phyloP scores from a whole-genome alignment of 2,888 invertebrate species.

The Drosophila acutilabella region DNA sequence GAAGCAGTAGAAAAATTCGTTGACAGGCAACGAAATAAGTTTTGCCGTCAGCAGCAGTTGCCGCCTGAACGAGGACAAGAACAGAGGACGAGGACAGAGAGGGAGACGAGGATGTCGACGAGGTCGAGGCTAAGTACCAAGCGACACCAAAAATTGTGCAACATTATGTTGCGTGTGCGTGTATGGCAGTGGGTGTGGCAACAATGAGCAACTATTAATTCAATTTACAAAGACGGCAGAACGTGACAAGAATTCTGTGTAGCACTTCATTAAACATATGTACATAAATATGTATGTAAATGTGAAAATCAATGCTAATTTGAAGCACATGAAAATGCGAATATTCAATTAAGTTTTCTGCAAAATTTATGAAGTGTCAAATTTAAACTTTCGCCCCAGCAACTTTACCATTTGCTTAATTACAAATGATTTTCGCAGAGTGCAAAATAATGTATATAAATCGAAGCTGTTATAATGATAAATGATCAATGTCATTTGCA shows the following conservation, averaged over 20 bases:
- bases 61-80: constrained; percentile 34
- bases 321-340: constrained; percentile 10
- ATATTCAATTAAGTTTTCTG: constrained; percentile 38
- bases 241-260: constrained; percentile 25
- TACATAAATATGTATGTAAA: too few relatives aligned
- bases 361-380: constrained; percentile 34
- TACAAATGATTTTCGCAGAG: constrained; percentile 29
- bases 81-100: constrained; percentile 12
- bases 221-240: constrained; percentile 38
- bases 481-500: constrained; percentile 46
- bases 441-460: constrained; percentile 42
- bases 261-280: constrained; percentile 20
- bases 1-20: constrained; percentile 17
- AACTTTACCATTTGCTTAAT: constrained; percentile 32
- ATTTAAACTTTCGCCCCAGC: constrained; percentile 13
- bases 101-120: not conserved
- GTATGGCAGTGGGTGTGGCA: constrained; percentile 9
- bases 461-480: constrained; percentile 32
- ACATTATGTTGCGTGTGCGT: constrained; percentile 17
- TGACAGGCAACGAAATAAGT: constrained; percentile 72
- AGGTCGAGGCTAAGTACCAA: constrained; percentile 25
- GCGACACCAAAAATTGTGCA: constrained; percentile 29
- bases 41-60: constrained; percentile 51
- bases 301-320: constrained; percentile 42
- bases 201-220: constrained; percentile 36